Evolutionary conservation across 2,113 vertebrate genomes (phyloP), one percentile per base, ranked within the genome.

Genomic region (Petaurus breviceps): DNA sequence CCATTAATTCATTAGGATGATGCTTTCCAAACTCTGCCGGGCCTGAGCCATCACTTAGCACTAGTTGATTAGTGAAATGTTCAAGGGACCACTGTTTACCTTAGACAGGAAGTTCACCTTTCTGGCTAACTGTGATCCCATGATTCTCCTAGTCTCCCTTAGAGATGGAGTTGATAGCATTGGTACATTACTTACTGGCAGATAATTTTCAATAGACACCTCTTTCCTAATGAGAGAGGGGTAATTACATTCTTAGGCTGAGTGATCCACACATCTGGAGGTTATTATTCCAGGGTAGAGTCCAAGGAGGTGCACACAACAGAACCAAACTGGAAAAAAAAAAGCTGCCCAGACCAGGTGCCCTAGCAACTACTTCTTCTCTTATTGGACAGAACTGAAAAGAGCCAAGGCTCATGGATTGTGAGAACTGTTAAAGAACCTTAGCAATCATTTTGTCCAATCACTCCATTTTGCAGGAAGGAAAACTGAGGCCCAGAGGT

Each of bases 161-260:
- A 89, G 96, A 95, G 96, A 97, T 96, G 97, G 90, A 97, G 96
- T 96, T 96, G 95, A 97, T 94, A 97, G 95, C 12, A 91, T 52
- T 96, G 94, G 93, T 46, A 31, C 92, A 95, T 93, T 90, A 95
- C 57, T 46, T 95, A 90, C 96, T 95, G 96, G 95, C 93, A n/a
- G 93, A 95, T 22, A n/a, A 61, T 93, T 97, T 94, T 96, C 93
- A 43, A 43, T 1, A 12, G 94, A 53, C 55, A 92, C 93, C 94
- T 95, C 90, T 53, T 92, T 54, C 50, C 94, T 89, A n/a, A 51
- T 31, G 31, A 90, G 3, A 46, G 90, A 89, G 22, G 12, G 1
- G 10, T 3, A 54, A 49, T 51, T 61, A 12, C 14, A 6, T 43
- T 43, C 22, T 77, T 91, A 25, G 50, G 91, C 57, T 52, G 47